Conservation (phyloP, 2,797 vertebrate genomes). For the Tarsius wallacei region DNA sequence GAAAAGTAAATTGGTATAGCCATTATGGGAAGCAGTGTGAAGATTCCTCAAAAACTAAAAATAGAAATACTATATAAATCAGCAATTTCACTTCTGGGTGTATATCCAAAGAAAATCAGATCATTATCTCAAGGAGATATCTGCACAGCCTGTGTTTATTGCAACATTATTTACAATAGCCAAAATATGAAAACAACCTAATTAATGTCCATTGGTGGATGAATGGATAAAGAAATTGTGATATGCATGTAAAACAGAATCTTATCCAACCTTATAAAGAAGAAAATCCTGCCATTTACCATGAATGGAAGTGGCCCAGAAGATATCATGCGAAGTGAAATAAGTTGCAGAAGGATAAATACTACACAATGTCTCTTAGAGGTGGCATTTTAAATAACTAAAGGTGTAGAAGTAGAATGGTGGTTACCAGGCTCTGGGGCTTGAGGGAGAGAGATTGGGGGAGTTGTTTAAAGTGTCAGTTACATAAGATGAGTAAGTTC, state of each 20-base stretch:
- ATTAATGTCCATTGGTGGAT: neutral
- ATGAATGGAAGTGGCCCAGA: neutral
- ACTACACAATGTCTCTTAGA: neutral
- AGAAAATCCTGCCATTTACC: neutral
- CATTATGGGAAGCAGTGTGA: neutral
- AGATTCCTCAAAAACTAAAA: neutral
- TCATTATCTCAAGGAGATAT: neutral
- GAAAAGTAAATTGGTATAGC: neutral
- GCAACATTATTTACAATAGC: neutral
- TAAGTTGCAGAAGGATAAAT: neutral
- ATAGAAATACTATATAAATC: neutral
- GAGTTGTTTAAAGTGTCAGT: neutral
- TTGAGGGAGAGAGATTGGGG: neutral
- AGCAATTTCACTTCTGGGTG: neutral
- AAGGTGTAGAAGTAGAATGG: neutral
- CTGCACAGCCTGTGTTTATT: neutral
- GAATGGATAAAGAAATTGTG: neutral
- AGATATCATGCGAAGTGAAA: neutral
- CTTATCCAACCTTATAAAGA: neutral
- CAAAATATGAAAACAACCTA: neutral
- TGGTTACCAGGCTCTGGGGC: fast-evolving
- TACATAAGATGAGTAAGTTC: neutral
- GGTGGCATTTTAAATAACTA: neutral
- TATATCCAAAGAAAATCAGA: neutral
- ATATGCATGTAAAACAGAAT: neutral